These are phyloP conservation scores for Cephalotes varians DNA, from an alignment of 2,888 invertebrate genomes.

Conservation along the genomic window DNA sequence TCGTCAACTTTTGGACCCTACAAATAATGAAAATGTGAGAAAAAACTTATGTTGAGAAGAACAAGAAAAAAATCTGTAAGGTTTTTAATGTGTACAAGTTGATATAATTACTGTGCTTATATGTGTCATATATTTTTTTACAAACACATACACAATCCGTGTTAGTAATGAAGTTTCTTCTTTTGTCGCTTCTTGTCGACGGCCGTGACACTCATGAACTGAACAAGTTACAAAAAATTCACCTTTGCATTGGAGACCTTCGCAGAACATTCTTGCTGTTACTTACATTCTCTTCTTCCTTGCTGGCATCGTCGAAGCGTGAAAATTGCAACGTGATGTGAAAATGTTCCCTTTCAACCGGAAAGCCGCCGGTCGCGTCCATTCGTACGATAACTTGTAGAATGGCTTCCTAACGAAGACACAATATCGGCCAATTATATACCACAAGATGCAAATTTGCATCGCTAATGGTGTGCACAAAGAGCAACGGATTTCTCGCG, in stretches of 20 bases:
- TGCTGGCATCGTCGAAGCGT: conserved; percentile 47
- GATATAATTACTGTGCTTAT: not conserved
- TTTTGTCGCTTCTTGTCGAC: not conserved
- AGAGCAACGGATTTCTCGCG: conserved; percentile 69
- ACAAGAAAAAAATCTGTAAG: not conserved
- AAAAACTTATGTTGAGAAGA: not conserved
- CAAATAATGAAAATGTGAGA: not conserved
- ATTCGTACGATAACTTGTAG: conserved; percentile 66
- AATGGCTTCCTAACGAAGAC: conserved; percentile 77
- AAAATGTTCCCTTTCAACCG: conserved; percentile 60
- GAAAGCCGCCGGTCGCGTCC: conserved; percentile 57
- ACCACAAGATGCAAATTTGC: conserved; percentile 75
- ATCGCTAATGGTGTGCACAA: conserved; percentile 75
- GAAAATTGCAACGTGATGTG: conserved; percentile 60
- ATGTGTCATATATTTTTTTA: not conserved
- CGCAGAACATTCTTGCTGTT: conserved; percentile 38
- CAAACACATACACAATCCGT: not conserved
- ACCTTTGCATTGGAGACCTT: conserved; percentile 42
- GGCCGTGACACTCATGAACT: conserved; percentile 26
- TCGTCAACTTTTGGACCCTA: not conserved
- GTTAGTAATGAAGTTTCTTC: not conserved
- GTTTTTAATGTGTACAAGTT: not conserved
- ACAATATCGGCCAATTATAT: conserved; percentile 79
- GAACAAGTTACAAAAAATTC: conserved; percentile 3
- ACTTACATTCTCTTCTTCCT: conserved; percentile 44